Evolutionary conservation across 37 sponge, comb jelly and placozoan genomes (phyloP), one percentile per base, ranked within the genome.

Genomic region (Diacarnus erythraeanus): DNA sequence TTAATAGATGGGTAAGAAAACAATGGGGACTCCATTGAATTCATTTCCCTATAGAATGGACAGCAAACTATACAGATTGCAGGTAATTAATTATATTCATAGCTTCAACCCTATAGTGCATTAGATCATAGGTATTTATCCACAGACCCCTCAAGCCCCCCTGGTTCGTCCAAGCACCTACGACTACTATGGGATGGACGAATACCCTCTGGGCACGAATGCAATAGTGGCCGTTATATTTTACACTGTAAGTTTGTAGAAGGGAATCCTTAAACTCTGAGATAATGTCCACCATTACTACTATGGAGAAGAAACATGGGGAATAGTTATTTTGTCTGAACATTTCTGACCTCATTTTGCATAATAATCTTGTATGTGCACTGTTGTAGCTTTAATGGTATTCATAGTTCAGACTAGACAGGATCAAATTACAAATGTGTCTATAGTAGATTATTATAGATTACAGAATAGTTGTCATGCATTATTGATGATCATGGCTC

Each of bases 1-100:
- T 71, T 64, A 76, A 57, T 61, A 97, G 94, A 98, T 98, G 99
- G 94, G 91, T 31, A 98, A 98, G 65, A 96, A 98, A 74, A 98
- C 99, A 0, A 98, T 98, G 94, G 99, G 96, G 0, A 82, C 84
- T 15, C 96, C 99, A 42, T 51, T 83, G 35, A 96, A 95, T 27
- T 88, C 94, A 17, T 59, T 93, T 47, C 81, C 89, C 36, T 84
- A 84, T 56, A 63, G 96, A 15, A 87, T 82, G 76, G 99, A 98
- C 79, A 89, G 81, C 71, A 95, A 93, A 39, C 63, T 94, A 9
- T 98, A 98, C 80, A 72, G 77, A 56, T 58, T 98, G 36, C 89
- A 88, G 88, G 95, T 94, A 30, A 59, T n/a, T n/a, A n/a, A n/a
- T n/a, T n/a, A n/a, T n/a, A n/a, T n/a, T n/a, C n/a, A n/a, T n/a